Percentiles rank a stretch among this genome's conserved stretches.
phyloP scores from a whole-genome alignment of 1,140 invertebrate species.

The Cotesia chilonis region DNA sequence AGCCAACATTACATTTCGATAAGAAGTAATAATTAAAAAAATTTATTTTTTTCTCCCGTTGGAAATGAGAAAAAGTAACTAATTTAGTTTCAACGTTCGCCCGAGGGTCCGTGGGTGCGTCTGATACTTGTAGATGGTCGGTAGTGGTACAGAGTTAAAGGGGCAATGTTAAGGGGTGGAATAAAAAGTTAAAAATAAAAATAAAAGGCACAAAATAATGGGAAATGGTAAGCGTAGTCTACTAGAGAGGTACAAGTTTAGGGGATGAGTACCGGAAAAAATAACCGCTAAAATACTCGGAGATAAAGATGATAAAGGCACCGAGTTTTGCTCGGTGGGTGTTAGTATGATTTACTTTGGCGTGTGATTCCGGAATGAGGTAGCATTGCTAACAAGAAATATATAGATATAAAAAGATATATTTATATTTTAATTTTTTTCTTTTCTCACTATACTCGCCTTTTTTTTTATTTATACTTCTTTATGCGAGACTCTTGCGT shows the following conservation, averaged over 20 bases:
- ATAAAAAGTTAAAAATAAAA: constrained; percentile 8
- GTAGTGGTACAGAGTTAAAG: constrained; percentile 34
- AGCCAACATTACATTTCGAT: constrained; percentile 64
- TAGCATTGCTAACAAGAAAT: constrained; percentile 24
- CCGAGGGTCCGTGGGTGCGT: constrained; percentile 38
- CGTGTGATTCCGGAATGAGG: constrained; percentile 61
- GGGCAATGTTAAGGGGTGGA: constrained; percentile 32
- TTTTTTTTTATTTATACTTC: constrained; percentile 47
- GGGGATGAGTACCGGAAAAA: constrained; percentile 57
- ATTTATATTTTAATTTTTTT: too few relatives aligned
- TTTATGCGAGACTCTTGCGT: constrained; percentile 43
- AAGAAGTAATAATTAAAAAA: constrained; percentile 66
- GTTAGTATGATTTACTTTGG: constrained; percentile 35
- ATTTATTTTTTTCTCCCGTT: constrained; percentile 58
- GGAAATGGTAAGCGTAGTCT: constrained; percentile 21
- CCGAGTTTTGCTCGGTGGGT: constrained; percentile 45
- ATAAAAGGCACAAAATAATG: too few relatives aligned
- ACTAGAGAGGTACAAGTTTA: constrained; percentile 18
- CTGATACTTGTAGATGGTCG: constrained; percentile 42
- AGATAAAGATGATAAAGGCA: constrained; percentile 66
- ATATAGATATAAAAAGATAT: constrained; percentile 45
- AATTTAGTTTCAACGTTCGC: constrained; percentile 57
- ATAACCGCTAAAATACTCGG: constrained; percentile 63
- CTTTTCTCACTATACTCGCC: too few relatives aligned
- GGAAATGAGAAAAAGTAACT: constrained; percentile 53